phyloP scores from a whole-genome alignment of 2,888 invertebrate genomes.

The Cheilosia vernalis region DNA sequence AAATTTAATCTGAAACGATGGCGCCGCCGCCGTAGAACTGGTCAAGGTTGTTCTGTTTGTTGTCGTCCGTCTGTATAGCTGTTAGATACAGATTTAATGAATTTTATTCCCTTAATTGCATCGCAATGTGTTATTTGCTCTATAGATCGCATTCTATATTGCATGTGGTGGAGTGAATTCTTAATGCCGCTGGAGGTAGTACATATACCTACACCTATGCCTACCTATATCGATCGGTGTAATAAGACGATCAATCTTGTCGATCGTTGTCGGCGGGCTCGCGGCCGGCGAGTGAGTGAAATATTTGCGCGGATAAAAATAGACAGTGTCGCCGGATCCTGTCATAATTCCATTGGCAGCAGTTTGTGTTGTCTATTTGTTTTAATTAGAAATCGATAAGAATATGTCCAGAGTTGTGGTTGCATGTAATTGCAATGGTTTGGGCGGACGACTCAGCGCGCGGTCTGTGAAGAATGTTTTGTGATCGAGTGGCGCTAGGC shows the following conservation, averaged over 20 bases:
- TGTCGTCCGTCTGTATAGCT: conserved; percentile 15
- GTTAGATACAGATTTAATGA: conserved; percentile 64
- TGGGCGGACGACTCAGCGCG: conserved; percentile 23
- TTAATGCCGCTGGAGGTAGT: conserved; percentile 8
- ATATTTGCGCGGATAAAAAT: conserved; percentile 64
- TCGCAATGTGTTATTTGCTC: conserved; percentile 50
- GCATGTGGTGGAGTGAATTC: conserved; percentile 55
- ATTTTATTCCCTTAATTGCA: conserved; percentile 71
- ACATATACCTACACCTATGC: neutral
- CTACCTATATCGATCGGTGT: neutral
- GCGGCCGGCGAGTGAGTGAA: conserved; percentile 24
- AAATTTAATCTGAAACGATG: conserved; percentile 72
- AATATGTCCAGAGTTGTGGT: conserved; percentile 22
- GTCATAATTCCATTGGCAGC: conserved; percentile 54
- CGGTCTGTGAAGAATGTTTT: conserved; percentile 21
- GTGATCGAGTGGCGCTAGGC: conserved; percentile 28
- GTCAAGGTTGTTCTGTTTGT: conserved; percentile 64
- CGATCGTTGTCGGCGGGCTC: neutral
- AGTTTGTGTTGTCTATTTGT: conserved; percentile 43
- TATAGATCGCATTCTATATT: conserved; percentile 49
- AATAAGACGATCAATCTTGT: conserved; percentile 35
- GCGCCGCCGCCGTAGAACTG: conserved; percentile 63
- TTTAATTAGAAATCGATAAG: conserved; percentile 62
- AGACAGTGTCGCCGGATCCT: conserved; percentile 69
- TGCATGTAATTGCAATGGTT: conserved; percentile 59